Base-by-base conservation (phyloP, 2,888 invertebrate species). In the Apotomis capreana region DNA sequence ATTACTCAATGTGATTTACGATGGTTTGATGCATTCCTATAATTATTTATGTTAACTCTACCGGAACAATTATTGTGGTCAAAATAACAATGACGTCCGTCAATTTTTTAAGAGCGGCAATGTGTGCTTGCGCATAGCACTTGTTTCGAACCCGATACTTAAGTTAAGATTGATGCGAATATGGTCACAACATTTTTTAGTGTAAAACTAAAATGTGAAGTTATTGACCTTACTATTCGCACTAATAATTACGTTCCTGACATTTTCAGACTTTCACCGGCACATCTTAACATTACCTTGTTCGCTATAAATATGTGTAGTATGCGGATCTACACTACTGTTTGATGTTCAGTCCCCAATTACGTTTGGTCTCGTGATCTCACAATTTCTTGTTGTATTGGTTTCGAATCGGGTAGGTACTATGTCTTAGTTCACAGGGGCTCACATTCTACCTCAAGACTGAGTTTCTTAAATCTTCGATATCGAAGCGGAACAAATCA, bases 381-480 rank as follows among this genome's bases (percentile, higher is more conserved):
- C 9, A 6, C 9, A 49, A 49, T 49, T 6, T 40, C 40, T 6
- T 40, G 3, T 49, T 49, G 9, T 26, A 2, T 49, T 9, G 49
- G 49, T 9, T 49, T 49, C 49, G 10, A 49, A 9, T 49, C 49
- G 49, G 9, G 9, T n/a, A n/a, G n/a, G n/a, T 49, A 9, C 49
- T 49, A 10, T 49, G 49, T 9, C 49, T 49, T 3, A 49, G 10
- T 9, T 9, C 49, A 10, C 9, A 3, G 10, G 9, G 36, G 68
- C 58, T 58, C 61, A 51, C 40, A 54, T 12, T 57, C 44, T 63
- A 49, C 12, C 68, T 58, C 58, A 72, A 72, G 72, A 72, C 72
- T 72, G 68, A 68, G 72, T 68, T 72, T 63, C 68, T 62, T 52
- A 59, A 59, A 52, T 63, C 13, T 70, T 68, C 51, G n/a, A 63